Base-by-base conservation (phyloP, 2,888 invertebrate species). In the Luperina testacea region DNA sequence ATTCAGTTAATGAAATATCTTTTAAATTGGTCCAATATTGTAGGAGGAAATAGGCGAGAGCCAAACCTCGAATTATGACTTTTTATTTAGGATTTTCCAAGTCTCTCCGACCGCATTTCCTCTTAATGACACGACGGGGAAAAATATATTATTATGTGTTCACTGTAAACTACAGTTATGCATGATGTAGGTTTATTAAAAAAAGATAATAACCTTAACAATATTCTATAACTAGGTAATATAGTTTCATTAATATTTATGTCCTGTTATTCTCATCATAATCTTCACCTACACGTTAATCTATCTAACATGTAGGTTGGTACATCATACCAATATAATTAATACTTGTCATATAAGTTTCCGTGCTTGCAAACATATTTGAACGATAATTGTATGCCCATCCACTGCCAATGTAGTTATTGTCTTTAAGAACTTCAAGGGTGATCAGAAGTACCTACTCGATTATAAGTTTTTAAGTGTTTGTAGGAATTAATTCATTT, bases 341-440 rank as follows among this genome's bases (percentile, higher is more conserved):
- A 20, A 64, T 64, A 63, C 15, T 38, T 71, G 38, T 57, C n/a
- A 9, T 1, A 1, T 45, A 45, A 27, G 51, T 53, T 53, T 68
- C 24, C 32, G 48, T 45, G n/a, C 68, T 80, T 63, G 59, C 17
- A 63, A 72, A 80, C 38, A 27, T 61, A 59, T 78, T 64, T 57
- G 1, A 71, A 57, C 24, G 24, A 0, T 69, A 80, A 80, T 80
- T 57, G n/a, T 75, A 81, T 81, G 75, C 32, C 53, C 53, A 48
- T 45, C 65, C 11, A 45, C 2, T 81, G 81, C 81, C 81, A 80
- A 81, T n/a, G 9, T 15, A n/a, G 0, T 1, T 48, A 17, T 63
- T 68, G n/a, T 61, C 45, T 63, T 68, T 61, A 17, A 11, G 57
- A 59, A 65, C 20, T 69, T 69, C 48, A 59, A 63, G 8, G 24